Conservation (phyloP, 2,113 vertebrate genomes). For the Prinia subflava region DNA sequence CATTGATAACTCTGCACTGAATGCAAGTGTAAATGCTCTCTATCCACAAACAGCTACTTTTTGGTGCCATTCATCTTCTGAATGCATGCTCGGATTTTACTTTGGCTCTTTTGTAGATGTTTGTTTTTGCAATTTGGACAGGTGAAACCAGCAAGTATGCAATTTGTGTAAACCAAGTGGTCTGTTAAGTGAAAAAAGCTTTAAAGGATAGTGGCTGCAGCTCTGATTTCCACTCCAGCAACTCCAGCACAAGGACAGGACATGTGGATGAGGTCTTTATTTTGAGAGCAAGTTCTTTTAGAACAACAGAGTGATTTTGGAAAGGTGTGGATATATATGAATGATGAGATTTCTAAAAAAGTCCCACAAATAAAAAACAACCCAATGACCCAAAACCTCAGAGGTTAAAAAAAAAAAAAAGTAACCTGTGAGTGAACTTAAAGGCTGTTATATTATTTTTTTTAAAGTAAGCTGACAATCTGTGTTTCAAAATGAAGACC, state of each 20-base stretch:
- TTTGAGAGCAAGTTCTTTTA: constrained; percentile 38
- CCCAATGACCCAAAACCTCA: background rate
- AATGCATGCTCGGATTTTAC: background rate
- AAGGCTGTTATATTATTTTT: background rate
- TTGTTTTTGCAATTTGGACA: constrained; percentile 66
- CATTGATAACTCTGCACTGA: constrained; percentile 31
- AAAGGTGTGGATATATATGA: constrained; percentile 6
- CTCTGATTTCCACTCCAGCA: constrained; percentile 5
- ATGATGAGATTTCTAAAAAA: constrained; percentile 22
- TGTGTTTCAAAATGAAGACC: constrained; percentile 18
- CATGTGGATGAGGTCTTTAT: constrained; percentile 19
- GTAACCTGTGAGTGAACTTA: constrained; percentile 22
- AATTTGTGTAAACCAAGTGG: constrained; percentile 33
- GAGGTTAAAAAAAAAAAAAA: background rate
- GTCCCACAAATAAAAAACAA: background rate
- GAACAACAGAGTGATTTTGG: constrained; percentile 26
- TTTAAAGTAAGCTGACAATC: background rate
- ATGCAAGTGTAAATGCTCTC: constrained; percentile 42
- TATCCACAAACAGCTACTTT: constrained; percentile 23
- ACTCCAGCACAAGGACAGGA: background rate
- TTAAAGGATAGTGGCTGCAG: constrained; percentile 7
- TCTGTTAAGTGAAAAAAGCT: constrained; percentile 28
- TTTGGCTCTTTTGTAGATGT: constrained; percentile 45
- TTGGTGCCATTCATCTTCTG: constrained; percentile 45
- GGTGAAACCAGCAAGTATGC: constrained; percentile 46